phyloP scores from a whole-genome alignment of 2,797 vertebrate species.

The Rhinella marina region DNA sequence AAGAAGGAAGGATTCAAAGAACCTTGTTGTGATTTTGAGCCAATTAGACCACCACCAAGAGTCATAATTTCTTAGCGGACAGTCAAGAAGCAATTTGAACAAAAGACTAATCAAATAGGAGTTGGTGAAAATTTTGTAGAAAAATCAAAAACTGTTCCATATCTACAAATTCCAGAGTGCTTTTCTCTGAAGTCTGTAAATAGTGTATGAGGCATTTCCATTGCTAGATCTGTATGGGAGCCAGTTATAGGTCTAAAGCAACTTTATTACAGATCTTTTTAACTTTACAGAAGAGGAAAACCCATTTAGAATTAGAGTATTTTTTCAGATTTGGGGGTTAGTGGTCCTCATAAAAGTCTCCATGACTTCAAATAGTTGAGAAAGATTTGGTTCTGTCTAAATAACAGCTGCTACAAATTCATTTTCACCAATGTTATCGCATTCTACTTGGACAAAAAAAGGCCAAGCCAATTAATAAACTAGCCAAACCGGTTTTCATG shows the following conservation, averaged over 20 bases:
- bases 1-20: neutral
- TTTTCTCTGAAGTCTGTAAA: neutral
- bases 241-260: no score
- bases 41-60: neutral
- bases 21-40: neutral
- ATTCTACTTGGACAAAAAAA: neutral
- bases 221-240: no score
- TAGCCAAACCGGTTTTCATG: slow-evolving; percentile 13
- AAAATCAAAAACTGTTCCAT: neutral
- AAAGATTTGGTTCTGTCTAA: neutral
- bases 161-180: neutral
- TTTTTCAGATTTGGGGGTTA: neutral
- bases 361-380: neutral
- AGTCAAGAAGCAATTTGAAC: neutral
- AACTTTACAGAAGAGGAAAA: no score
- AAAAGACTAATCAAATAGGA: neutral
- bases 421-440: neutral
- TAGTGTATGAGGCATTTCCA: no score
- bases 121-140: neutral
- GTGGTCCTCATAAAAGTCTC: neutral
- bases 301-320: no score
- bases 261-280: no score
- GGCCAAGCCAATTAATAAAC: slow-evolving; percentile 12
- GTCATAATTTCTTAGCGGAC: neutral
- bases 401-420: neutral